Evolutionary conservation across 2,797 vertebrate species (phyloP).

Genomic region (Limosa lapponica): DNA sequence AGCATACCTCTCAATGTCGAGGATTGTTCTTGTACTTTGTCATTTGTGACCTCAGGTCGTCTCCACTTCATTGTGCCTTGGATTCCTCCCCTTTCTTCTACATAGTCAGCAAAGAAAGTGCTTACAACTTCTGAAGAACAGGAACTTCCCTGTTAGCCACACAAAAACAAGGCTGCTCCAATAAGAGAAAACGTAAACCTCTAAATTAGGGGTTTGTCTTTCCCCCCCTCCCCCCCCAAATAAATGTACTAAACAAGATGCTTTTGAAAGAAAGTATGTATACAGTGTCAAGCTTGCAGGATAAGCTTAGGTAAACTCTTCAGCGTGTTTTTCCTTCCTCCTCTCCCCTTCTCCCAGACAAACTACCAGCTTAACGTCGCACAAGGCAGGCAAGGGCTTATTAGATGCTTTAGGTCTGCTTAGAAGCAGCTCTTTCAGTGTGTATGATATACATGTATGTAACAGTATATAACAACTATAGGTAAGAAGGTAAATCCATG

Average conservation of each 20-base stretch:
- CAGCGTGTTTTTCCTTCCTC: neutral
- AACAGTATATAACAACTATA: neutral
- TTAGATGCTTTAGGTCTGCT: neutral
- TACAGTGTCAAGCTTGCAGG: neutral
- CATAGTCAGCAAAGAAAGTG: neutral
- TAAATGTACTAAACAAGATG: neutral
- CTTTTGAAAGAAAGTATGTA: neutral
- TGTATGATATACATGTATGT: neutral
- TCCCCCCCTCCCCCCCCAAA: neutral
- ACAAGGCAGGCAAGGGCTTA: neutral
- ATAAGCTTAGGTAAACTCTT: neutral
- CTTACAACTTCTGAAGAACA: neutral
- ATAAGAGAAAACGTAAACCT: neutral
- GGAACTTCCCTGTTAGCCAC: neutral
- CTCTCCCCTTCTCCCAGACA: neutral
- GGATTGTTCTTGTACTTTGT: neutral
- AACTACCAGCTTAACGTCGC: neutral
- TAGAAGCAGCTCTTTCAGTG: neutral
- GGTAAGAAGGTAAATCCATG: neutral
- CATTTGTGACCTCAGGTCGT: neutral
- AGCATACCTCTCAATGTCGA: slow-evolving; percentile 10
- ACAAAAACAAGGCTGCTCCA: neutral
- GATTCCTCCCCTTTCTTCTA: neutral
- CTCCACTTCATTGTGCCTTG: neutral
- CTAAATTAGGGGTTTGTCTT: neutral